phyloP scores from a whole-genome alignment of 1,140 invertebrate species.

The Drosophila truncata region DNA sequence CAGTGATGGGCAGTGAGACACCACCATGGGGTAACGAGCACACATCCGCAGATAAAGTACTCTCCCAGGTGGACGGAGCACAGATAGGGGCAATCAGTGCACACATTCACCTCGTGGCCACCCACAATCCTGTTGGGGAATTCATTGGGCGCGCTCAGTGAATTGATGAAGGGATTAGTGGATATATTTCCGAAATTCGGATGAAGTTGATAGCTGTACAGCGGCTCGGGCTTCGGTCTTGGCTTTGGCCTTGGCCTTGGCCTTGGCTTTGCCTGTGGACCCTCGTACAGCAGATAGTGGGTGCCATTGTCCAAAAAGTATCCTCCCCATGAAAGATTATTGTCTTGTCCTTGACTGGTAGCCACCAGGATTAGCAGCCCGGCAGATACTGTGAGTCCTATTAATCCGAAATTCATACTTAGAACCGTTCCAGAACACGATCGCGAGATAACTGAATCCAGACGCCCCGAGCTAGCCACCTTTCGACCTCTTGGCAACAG shows the following conservation, averaged over 20 bases:
- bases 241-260: neutral
- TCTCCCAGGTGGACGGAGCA: slow-evolving; percentile 33
- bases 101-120: slow-evolving; percentile 29
- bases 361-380: slow-evolving; percentile 4
- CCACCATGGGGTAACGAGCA: slow-evolving; percentile 30
- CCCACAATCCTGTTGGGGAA: slow-evolving; percentile 52
- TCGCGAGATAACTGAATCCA: slow-evolving; percentile 4
- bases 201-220: neutral
- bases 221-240: neutral
- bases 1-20: slow-evolving; percentile 88
- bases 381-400: neutral
- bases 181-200: slow-evolving; percentile 15
- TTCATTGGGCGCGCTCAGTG: slow-evolving; percentile 7
- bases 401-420: slow-evolving; percentile 3
- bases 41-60: slow-evolving; percentile 49
- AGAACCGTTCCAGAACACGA: slow-evolving; percentile 12
- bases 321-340: slow-evolving; percentile 5
- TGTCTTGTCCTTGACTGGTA: neutral
- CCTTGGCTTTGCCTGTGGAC: neutral
- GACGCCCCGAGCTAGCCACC: neutral
- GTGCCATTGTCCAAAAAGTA: slow-evolving; percentile 48
- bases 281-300: slow-evolving; percentile 23
- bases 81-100: slow-evolving; percentile 43
- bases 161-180: slow-evolving; percentile 46
- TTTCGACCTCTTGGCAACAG: slow-evolving; percentile 25